Evolutionary conservation across 2,888 invertebrate genomes (phyloP).

Genomic region (Drosophila longiperda): DNA sequence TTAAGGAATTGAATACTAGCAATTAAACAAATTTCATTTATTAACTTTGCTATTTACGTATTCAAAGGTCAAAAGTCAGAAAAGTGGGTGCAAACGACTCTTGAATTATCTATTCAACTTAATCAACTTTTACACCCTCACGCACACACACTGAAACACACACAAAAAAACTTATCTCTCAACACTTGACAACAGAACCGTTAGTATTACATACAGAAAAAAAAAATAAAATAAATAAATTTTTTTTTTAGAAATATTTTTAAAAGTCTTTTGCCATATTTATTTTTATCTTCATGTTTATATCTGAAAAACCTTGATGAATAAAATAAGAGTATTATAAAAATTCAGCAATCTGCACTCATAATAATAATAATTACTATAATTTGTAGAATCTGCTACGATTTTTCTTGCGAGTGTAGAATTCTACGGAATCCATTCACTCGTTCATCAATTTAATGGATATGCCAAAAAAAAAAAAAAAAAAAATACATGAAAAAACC

Average conservation of each 20-base stretch:
- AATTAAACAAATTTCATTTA: neutral
- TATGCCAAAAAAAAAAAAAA: conserved; percentile 12
- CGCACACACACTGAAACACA: neutral
- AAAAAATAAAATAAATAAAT: neutral
- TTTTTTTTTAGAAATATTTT: neutral
- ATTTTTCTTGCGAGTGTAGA: neutral
- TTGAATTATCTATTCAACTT: conserved; percentile 7
- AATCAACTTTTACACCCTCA: neutral
- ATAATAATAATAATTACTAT: too few relatives aligned
- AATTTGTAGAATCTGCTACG: neutral
- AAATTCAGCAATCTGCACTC: neutral
- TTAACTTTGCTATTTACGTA: neutral
- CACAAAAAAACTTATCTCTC: neutral
- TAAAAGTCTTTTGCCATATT: neutral
- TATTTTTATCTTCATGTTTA: neutral
- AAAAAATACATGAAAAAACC: neutral
- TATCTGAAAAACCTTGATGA: neutral
- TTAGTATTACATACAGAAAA: neutral
- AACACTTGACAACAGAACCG: neutral
- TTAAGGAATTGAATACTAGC: neutral
- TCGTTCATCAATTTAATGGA: conserved; percentile 70
- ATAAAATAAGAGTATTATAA: neutral
- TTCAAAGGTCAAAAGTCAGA: conserved; percentile 32
- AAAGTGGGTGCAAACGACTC: neutral
- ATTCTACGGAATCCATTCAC: conserved; percentile 40